These are phyloP conservation scores for Hybognathus amarus DNA, from an alignment of 2,797 vertebrate genomes.

Conservation along the genomic window DNA sequence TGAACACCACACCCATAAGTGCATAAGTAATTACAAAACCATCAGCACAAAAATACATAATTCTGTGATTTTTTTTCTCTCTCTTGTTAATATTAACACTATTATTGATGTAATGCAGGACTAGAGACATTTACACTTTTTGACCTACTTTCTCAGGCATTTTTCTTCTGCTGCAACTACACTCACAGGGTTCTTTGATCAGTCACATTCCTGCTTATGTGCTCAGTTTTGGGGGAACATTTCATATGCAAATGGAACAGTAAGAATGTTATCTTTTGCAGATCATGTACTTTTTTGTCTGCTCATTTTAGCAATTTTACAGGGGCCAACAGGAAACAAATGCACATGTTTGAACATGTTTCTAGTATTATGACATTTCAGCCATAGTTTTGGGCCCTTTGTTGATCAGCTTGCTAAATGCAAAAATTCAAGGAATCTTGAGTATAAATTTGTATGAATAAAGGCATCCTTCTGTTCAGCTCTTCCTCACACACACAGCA, in stretches of 20 bases:
- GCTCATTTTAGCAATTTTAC: background rate
- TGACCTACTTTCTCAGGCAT: conserved; percentile 19
- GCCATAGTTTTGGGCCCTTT: background rate
- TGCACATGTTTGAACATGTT: background rate
- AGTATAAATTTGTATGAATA: background rate
- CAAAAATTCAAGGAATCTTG: background rate
- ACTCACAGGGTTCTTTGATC: conserved; percentile 19
- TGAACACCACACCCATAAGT: background rate
- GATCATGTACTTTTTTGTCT: background rate
- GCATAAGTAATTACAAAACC: background rate
- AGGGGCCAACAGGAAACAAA: background rate
- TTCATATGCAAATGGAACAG: conserved; percentile 13
- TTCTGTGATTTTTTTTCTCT: background rate
- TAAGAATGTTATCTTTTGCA: conserved; percentile 11
- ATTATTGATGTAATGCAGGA: background rate
- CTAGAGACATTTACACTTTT: conserved; percentile 3
- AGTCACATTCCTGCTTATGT: background rate
- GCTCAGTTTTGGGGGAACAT: background rate
- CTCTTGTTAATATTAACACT: background rate
- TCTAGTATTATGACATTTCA: background rate
- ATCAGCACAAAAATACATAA: background rate
- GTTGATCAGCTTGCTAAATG: background rate
- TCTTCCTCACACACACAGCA: too few relatives aligned
- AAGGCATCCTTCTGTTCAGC: too few relatives aligned
- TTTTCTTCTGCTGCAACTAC: background rate